Percentiles rank a stretch among this genome's conserved stretches.
phyloP scores from a whole-genome alignment of 2,888 invertebrate genomes.

The Prosapia bicincta region DNA sequence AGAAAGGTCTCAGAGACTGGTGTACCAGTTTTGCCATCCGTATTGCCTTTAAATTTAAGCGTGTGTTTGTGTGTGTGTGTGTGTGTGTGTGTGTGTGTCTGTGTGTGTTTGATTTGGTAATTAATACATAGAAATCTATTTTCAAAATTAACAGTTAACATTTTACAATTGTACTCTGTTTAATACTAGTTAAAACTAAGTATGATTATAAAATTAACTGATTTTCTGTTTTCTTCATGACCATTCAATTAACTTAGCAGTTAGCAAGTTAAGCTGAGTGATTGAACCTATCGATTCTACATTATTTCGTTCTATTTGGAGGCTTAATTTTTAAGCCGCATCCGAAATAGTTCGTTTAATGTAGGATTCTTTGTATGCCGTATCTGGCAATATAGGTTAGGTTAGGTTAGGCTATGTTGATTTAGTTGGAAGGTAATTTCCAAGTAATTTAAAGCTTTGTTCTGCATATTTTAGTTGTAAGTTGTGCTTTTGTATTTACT shows the following conservation, averaged over 20 bases:
- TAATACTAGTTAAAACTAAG: constrained; percentile 13
- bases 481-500: constrained; percentile 32
- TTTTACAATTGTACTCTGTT: background rate
- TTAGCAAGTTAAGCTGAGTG: constrained; percentile 24
- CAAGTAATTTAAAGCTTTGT: constrained; percentile 43
- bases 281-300: constrained; percentile 10
- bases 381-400: constrained; percentile 33
- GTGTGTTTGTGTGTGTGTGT: constrained; percentile 13
- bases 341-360: constrained; percentile 23
- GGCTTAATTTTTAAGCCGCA: constrained; percentile 14
- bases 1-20: constrained; percentile 93
- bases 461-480: constrained; percentile 26
- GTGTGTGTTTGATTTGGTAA: background rate
- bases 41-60: constrained; percentile 68
- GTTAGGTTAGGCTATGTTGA: constrained; percentile 2
- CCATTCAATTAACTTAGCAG: constrained; percentile 17
- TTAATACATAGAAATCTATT: constrained; percentile 21
- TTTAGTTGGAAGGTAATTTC: constrained; percentile 54
- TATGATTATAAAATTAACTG: constrained; percentile 20
- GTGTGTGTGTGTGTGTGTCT: constrained; percentile 2
- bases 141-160: constrained; percentile 16
- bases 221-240: constrained; percentile 3
- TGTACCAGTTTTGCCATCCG: constrained; percentile 97
- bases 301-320: background rate
- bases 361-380: constrained; percentile 37